Percentiles rank a stretch among this genome's conserved stretches.
These are phyloP conservation scores for Microchirus variegatus DNA, from an alignment of 2,797 vertebrate species.

Conservation along the genomic window DNA sequence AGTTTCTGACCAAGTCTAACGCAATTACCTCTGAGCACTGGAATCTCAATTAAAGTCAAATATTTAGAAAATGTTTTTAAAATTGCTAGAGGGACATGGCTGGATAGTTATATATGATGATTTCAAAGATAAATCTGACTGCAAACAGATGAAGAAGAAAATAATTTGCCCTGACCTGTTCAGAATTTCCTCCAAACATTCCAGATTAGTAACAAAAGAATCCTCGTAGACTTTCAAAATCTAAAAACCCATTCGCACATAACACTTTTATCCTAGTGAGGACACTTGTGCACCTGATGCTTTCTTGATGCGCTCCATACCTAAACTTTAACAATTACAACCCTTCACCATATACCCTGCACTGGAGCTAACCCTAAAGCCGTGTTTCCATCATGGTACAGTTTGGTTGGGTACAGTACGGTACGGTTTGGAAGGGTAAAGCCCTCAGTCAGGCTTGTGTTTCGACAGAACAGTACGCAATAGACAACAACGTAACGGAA, in stretches of 20 bases:
- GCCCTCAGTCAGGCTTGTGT: too few species aligned
- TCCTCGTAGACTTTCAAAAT: constrained; percentile 10
- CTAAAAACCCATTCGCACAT: constrained; percentile 1
- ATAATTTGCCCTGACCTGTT: constrained; percentile 55
- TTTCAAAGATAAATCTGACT: constrained; percentile 68
- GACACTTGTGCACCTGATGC: too few species aligned
- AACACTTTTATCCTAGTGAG: too few species aligned
- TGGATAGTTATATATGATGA: constrained; percentile 52
- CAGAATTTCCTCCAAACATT: constrained; percentile 62
- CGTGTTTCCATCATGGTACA: too few species aligned
- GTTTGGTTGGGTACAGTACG: too few species aligned
- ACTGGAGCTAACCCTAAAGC: too few species aligned
- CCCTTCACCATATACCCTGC: too few species aligned
- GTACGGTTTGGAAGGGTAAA: too few species aligned
- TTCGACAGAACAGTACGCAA: too few species aligned
- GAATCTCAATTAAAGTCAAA: constrained; percentile 77
- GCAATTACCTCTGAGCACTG: constrained; percentile 57
- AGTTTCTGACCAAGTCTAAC: constrained; percentile 51
- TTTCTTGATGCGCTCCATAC: too few species aligned
- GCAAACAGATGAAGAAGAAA: constrained; percentile 64
- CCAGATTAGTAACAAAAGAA: constrained; percentile 38
- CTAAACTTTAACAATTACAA: too few species aligned
- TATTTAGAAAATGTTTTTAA: constrained; percentile 68
- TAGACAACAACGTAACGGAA: too few species aligned
- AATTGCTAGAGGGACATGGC: constrained; percentile 36